These are phyloP conservation scores for Erynnis tages DNA, from an alignment of 2,888 invertebrate species.

Conservation along the genomic window DNA sequence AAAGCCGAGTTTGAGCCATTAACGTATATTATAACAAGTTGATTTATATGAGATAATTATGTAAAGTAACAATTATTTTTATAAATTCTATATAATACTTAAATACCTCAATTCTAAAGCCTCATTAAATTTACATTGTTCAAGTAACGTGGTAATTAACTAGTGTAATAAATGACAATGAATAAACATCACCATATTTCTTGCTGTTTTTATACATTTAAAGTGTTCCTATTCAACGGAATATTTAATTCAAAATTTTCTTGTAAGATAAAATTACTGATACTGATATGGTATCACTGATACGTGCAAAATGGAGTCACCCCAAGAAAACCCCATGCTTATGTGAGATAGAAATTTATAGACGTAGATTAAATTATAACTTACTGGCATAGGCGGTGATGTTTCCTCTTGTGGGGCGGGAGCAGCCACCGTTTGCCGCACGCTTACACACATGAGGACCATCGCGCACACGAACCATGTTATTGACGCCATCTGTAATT, in stretches of 20 bases:
- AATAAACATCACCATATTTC: slow-evolving; percentile 8
- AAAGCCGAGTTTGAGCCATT: too few species aligned
- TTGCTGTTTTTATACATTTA: not conserved
- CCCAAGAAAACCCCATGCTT: too few species aligned
- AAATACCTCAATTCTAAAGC: slow-evolving; percentile 9
- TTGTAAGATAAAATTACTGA: too few species aligned
- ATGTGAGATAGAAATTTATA: too few species aligned
- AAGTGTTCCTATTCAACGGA: not conserved
- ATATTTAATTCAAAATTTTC: not conserved
- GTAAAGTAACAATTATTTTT: not conserved
- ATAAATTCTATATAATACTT: not conserved
- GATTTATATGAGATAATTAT: too few species aligned
- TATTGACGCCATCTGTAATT: slow-evolving; percentile 56
- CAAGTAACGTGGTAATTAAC: slow-evolving; percentile 1
- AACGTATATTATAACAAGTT: too few species aligned
- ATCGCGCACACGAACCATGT: slow-evolving; percentile 58
- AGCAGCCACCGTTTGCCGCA: slow-evolving; percentile 53
- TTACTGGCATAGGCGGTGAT: slow-evolving; percentile 75
- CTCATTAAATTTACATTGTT: slow-evolving; percentile 12
- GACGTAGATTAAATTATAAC: slow-evolving; percentile 30
- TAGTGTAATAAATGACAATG: slow-evolving; percentile 11
- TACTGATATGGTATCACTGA: too few species aligned
- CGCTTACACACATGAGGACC: slow-evolving; percentile 56
- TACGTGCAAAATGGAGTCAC: too few species aligned
- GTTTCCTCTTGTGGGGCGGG: slow-evolving; percentile 63